Conservation (phyloP, 2,113 vertebrate genomes). For the Hoplias malabaricus region DNA sequence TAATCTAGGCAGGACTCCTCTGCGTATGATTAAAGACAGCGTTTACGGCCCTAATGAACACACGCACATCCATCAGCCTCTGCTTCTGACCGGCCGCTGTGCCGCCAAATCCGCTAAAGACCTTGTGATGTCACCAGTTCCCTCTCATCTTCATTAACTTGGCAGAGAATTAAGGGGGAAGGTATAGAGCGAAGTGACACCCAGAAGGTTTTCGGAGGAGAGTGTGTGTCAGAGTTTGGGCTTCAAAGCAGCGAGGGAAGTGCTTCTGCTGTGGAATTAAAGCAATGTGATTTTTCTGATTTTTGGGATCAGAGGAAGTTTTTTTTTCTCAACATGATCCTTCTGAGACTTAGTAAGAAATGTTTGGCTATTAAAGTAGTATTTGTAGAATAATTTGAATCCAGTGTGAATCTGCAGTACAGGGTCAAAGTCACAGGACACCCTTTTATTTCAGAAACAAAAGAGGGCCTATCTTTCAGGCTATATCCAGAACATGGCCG, state of each 20-base stretch:
- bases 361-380: too few relatives aligned
- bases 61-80: slow-evolving; percentile 66
- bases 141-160: slow-evolving; percentile 72
- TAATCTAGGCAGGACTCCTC: slow-evolving; percentile 15
- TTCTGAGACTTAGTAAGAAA: not conserved
- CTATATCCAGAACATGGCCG: too few relatives aligned
- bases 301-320: not conserved
- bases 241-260: slow-evolving; percentile 41
- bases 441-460: too few relatives aligned
- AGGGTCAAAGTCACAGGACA: too few relatives aligned
- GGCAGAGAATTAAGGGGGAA: slow-evolving; percentile 70
- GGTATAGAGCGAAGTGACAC: slow-evolving; percentile 60
- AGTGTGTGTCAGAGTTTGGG: not conserved
- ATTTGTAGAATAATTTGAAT: too few relatives aligned
- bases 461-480: too few relatives aligned
- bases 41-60: slow-evolving; percentile 68
- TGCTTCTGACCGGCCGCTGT: slow-evolving; percentile 63
- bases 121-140: slow-evolving; percentile 69
- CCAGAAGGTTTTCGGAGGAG: slow-evolving; percentile 55
- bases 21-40: slow-evolving; percentile 70
- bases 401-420: not conserved
- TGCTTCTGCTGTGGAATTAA: slow-evolving; percentile 60
- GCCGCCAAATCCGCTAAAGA: slow-evolving; percentile 62
- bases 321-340: not conserved
- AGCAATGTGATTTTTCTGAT: not conserved